Percentiles rank a stretch among this genome's conserved stretches.
Conservation (phyloP, 35 echinoderm and acorn worm species). For the Ophiothrix spiculata region DNA sequence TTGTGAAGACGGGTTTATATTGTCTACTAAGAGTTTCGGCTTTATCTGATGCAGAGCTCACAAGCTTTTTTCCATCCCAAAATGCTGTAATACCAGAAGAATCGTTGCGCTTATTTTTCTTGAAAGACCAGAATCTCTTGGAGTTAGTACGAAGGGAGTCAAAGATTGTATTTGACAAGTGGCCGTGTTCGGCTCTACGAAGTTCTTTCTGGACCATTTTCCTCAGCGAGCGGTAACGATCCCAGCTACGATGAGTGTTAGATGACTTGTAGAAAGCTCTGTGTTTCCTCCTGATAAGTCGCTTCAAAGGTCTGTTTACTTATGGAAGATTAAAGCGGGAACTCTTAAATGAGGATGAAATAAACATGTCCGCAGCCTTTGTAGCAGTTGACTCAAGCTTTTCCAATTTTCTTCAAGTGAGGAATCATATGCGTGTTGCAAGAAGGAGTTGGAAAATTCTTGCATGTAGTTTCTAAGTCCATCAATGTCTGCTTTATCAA, state of each 20-base stretch:
- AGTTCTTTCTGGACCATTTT: neutral
- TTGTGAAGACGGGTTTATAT: neutral
- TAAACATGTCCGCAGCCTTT: too few relatives aligned
- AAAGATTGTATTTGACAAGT: slow-evolving; percentile 6
- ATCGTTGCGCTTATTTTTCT: slow-evolving; percentile 18
- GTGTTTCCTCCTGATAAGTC: neutral
- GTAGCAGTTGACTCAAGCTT: too few relatives aligned
- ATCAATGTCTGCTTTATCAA: too few relatives aligned
- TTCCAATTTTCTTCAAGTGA: too few relatives aligned
- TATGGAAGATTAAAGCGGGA: too few relatives aligned
- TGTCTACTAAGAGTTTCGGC: slow-evolving; percentile 3
- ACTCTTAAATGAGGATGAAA: too few relatives aligned
- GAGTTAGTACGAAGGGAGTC: slow-evolving; percentile 14
- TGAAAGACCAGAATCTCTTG: slow-evolving; percentile 28
- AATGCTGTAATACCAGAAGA: slow-evolving; percentile 18
- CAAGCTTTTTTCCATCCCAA: neutral
- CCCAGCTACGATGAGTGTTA: neutral
- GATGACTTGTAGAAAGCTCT: neutral
- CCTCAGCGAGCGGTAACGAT: neutral
- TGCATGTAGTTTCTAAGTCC: too few relatives aligned
- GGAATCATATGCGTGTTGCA: too few relatives aligned
- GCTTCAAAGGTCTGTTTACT: slow-evolving; percentile 17
- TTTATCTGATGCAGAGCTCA: slow-evolving; percentile 7
- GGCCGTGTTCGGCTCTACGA: neutral
- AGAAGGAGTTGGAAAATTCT: too few relatives aligned